A percentile compares a stretch with the other conserved stretches of the same genome.
Evolutionary conservation across 2,797 vertebrate genomes (phyloP).

Genomic region (Eurystomus glaucurus): DNA sequence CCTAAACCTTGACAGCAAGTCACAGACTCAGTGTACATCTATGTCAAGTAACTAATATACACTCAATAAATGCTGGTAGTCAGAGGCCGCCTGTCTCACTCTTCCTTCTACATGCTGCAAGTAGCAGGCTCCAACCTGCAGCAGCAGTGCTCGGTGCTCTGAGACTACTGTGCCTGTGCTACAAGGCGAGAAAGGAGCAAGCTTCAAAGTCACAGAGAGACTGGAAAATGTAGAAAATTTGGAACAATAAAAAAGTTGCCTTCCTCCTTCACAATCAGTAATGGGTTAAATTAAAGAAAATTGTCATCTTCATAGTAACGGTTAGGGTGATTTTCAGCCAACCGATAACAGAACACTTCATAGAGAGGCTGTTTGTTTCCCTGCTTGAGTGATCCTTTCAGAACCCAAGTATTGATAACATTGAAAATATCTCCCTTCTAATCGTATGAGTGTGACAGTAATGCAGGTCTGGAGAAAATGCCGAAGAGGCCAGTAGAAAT

Average conservation of each 20-base stretch:
- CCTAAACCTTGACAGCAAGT: not conserved
- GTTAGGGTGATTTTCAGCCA: constrained; percentile 7
- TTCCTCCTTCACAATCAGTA: not conserved
- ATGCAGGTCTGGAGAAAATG: not conserved
- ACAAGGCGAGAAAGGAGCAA: not conserved
- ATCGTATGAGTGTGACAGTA: not conserved
- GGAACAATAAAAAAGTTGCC: not conserved
- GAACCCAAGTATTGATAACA: constrained; percentile 30
- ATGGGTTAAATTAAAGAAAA: constrained; percentile 24
- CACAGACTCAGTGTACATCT: not conserved
- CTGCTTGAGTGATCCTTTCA: constrained; percentile 24
- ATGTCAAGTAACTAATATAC: not conserved
- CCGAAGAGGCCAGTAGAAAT: not conserved
- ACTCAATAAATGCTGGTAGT: not conserved
- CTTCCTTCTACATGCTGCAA: not conserved
- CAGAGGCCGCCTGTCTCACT: not conserved
- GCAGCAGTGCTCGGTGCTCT: not conserved
- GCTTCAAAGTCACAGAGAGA: not conserved
- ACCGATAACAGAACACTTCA: not conserved
- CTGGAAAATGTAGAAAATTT: not conserved
- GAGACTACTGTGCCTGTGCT: not conserved
- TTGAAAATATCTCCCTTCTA: constrained; percentile 18
- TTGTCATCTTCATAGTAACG: not conserved
- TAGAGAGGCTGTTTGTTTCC: constrained; percentile 14
- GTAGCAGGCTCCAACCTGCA: not conserved